Percentiles rank a stretch among this genome's conserved stretches.
Conservation (phyloP, 2,113 vertebrate species). For the Dascyllus trimaculatus region DNA sequence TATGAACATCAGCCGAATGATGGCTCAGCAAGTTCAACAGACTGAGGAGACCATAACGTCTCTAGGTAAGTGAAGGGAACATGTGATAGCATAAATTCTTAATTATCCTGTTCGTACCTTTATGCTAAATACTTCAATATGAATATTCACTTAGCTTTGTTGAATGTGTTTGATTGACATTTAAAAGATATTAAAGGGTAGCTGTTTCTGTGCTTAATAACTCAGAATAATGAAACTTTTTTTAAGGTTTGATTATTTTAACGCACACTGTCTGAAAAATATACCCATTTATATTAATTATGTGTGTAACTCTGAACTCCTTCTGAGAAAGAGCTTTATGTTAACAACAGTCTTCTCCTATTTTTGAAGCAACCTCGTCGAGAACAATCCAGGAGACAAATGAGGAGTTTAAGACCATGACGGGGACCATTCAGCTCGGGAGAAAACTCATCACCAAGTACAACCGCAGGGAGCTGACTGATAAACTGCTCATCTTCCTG, state of each 20-base stretch:
- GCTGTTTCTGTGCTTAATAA: not conserved
- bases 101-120: too few relatives aligned
- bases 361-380: slow-evolving; percentile 91
- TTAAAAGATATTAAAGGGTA: too few relatives aligned
- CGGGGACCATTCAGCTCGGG: slow-evolving; percentile 95
- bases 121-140: too few relatives aligned
- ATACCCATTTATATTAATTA: not conserved
- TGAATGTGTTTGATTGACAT: too few relatives aligned
- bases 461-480: slow-evolving; percentile 95
- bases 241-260: not conserved
- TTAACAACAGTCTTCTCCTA: slow-evolving; percentile 5
- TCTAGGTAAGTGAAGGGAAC: slow-evolving; percentile 82
- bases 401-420: slow-evolving; percentile 97
- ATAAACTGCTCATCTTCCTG: slow-evolving; percentile 97
- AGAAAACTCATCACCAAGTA: slow-evolving; percentile 98
- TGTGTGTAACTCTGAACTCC: too few relatives aligned
- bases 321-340: not conserved
- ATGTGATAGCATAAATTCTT: too few relatives aligned
- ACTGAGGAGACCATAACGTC: slow-evolving; percentile 92
- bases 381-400: slow-evolving; percentile 94
- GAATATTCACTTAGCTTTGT: too few relatives aligned
- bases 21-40: slow-evolving; percentile 96
- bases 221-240: not conserved
- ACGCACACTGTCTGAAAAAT: not conserved
- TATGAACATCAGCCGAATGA: slow-evolving; percentile 97